Evolutionary conservation across 2,888 invertebrate species (phyloP).

Genomic region (Globia sparganii): DNA sequence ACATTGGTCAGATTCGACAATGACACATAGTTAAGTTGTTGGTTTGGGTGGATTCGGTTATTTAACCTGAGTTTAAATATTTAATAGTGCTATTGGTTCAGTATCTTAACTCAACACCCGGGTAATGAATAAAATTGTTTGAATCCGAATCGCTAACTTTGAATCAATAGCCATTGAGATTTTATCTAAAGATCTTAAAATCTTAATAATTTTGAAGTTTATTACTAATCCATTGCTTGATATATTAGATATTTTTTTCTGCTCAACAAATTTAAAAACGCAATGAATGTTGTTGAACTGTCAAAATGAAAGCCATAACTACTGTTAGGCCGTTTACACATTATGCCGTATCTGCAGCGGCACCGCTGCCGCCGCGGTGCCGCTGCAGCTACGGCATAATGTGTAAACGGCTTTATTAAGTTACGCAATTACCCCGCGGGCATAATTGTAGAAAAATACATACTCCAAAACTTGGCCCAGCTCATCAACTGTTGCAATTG

Average conservation of each 20-base stretch:
- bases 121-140: neutral
- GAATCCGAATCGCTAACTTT: neutral
- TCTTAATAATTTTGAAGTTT: neutral
- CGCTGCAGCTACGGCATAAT: too few species aligned
- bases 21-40: too few species aligned
- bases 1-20: too few species aligned
- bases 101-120: neutral
- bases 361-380: too few species aligned
- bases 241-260: neutral
- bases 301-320: neutral
- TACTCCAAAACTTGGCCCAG: slow-evolving; percentile 90
- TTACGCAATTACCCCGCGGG: neutral
- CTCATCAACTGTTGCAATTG: slow-evolving; percentile 93
- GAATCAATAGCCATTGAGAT: neutral
- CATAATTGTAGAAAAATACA: slow-evolving; percentile 66
- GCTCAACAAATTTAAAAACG: too few species aligned
- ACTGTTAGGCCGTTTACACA: too few species aligned
- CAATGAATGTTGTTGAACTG: neutral
- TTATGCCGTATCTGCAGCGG: too few species aligned
- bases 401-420: too few species aligned
- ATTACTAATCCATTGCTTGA: neutral
- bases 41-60: neutral
- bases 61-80: neutral
- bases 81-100: neutral
- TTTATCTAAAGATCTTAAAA: neutral